These are phyloP conservation scores for Drosophila anomalipes DNA, from an alignment of 2,888 invertebrate species.

Conservation along the genomic window DNA sequence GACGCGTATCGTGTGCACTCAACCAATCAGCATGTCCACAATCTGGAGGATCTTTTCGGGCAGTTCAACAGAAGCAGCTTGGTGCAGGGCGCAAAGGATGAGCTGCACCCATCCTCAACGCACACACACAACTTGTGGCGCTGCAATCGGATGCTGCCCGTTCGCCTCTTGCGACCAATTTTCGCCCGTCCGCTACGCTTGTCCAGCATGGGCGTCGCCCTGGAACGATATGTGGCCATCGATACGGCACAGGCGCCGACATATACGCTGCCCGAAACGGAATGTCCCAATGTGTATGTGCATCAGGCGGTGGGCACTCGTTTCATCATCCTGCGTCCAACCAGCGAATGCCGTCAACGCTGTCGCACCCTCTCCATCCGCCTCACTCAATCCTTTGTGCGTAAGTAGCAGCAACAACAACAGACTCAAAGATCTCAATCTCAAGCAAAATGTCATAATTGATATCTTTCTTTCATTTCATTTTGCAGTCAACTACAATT, in stretches of 20 bases:
- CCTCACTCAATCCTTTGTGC: constrained; percentile 90
- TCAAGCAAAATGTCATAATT: neutral
- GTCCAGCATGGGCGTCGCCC: constrained; percentile 90
- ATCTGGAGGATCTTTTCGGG: constrained; percentile 84
- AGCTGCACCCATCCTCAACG: neutral
- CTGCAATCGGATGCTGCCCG: constrained; percentile 91
- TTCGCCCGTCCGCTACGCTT: constrained; percentile 91
- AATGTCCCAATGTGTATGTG: constrained; percentile 92
- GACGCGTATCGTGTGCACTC: constrained; percentile 87
- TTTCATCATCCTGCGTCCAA: constrained; percentile 90
- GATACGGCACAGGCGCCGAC: constrained; percentile 89
- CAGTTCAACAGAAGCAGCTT: constrained; percentile 78
- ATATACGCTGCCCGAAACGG: constrained; percentile 91
- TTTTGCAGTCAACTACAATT: constrained; percentile 90
- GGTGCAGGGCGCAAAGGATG: neutral
- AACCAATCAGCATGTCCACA: constrained; percentile 82
- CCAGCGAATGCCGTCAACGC: constrained; percentile 90
- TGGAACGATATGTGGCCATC: constrained; percentile 91
- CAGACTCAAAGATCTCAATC: neutral
- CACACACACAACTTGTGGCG: constrained; percentile 86
- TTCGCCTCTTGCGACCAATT: constrained; percentile 89
- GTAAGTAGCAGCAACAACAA: constrained; percentile 87
- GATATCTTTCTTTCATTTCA: neutral
- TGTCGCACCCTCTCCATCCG: constrained; percentile 91
- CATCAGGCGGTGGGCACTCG: constrained; percentile 91